These are phyloP conservation scores for Drosophila kurseongensis DNA, from an alignment of 1,140 invertebrate species.

Conservation along the genomic window DNA sequence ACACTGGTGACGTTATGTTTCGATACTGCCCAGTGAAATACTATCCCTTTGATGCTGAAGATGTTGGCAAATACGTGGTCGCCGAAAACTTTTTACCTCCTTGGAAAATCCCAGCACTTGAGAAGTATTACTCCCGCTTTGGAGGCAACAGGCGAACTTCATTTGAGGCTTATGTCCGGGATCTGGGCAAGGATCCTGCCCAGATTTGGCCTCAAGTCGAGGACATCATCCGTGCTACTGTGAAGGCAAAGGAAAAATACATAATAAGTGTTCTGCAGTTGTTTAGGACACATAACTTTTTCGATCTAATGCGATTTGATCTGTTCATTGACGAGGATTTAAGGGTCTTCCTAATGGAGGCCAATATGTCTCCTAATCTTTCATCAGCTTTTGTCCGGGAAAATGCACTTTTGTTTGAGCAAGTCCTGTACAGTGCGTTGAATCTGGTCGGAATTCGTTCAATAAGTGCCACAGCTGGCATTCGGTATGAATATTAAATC, in stretches of 20 bases:
- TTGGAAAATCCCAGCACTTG: too few species aligned
- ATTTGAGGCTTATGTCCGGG: slow-evolving; percentile 86
- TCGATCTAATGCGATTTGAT: slow-evolving; percentile 86
- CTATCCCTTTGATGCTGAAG: slow-evolving; percentile 93
- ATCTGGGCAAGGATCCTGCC: slow-evolving; percentile 89
- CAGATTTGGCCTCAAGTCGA: slow-evolving; percentile 93
- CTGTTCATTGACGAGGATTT: slow-evolving; percentile 91
- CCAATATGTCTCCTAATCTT: slow-evolving; percentile 95
- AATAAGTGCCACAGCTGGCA: slow-evolving; percentile 19
- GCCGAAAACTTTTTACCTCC: slow-evolving; percentile 64
- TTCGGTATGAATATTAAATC: not conserved
- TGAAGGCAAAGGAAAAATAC: slow-evolving; percentile 90
- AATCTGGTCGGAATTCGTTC: slow-evolving; percentile 89
- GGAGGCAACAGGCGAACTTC: too few species aligned
- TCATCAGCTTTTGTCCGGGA: slow-evolving; percentile 96
- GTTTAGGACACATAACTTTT: slow-evolving; percentile 91
- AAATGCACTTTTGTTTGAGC: slow-evolving; percentile 95
- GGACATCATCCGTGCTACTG: slow-evolving; percentile 90
- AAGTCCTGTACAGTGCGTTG: slow-evolving; percentile 95
- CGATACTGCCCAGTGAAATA: slow-evolving; percentile 97
- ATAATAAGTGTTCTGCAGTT: slow-evolving; percentile 87
- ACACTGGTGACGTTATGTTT: slow-evolving; percentile 95
- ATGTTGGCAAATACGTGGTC: slow-evolving; percentile 86
- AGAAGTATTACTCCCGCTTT: slow-evolving; percentile 88
- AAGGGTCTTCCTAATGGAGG: slow-evolving; percentile 91